Base-by-base conservation (phyloP, 1,140 invertebrate species). In the Lepidotrigona ventralis region DNA sequence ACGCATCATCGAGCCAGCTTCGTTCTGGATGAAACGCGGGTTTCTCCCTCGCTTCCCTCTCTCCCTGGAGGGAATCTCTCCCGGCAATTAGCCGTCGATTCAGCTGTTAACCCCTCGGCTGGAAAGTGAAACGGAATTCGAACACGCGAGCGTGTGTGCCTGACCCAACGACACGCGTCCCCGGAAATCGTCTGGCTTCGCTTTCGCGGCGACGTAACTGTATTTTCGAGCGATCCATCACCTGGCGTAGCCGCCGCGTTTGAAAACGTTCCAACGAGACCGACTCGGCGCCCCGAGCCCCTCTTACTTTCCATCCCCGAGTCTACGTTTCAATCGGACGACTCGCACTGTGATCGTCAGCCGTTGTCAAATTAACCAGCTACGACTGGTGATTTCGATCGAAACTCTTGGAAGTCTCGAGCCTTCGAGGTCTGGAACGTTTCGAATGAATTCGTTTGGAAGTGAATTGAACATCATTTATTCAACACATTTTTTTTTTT, bases 81-180 rank as follows among this genome's bases (percentile, higher is more conserved):
- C 39, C 15, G 33, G 68, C 82, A 88, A 88, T 88, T 88, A 88
- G 56, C 71, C 70, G 58, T 17, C 74, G 83, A 87, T 88, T 87
- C 79, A 85, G 26, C 63, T 17, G 70, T 74, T 70, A 75, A 81
- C 53, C 63, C 73, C 39, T 64, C 60, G 46, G 53, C 78, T 63
- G 33, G 19, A 78, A 76, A 69, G 72, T 63, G 72, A 86, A 85
- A 60, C 33, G 54, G 29, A 68, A 64, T 64, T 78, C 64, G 26
- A 29, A 64, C 63, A 75, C 21, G 29, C 64, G 26, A 29, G 17
- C 63, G 81, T 39, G 29, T 9, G 29, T 23, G 66, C 29, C 58
- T 21, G 77, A 33, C 58, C 51, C 46, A 46, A 46, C 26, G 19
- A 39, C 46, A 26, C 33, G 46, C 29, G 66, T 60, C 60, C 19